A percentile compares a stretch with the other conserved stretches of the same genome.
These are phyloP conservation scores for Synaphobranchus kaupii DNA, from an alignment of 2,797 vertebrate genomes.

Conservation along the genomic window DNA sequence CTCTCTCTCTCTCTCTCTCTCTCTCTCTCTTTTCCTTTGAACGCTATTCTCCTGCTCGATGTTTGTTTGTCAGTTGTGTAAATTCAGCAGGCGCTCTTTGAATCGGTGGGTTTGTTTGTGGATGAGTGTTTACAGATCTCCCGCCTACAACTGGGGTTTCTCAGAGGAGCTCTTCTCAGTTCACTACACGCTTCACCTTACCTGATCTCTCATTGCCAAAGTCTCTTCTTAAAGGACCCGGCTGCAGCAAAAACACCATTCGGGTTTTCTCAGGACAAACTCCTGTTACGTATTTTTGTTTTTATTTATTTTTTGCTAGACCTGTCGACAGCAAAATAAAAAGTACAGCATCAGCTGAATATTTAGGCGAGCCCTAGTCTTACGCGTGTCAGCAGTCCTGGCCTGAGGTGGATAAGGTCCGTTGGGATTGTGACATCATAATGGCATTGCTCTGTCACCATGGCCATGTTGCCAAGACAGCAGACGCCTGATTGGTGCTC, in stretches of 20 bases:
- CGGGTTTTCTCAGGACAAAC: background rate
- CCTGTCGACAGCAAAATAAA: background rate
- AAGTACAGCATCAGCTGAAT: too few relatives aligned
- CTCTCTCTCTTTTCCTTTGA: background rate
- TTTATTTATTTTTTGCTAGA: background rate
- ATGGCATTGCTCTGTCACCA: background rate
- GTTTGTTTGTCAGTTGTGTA: background rate
- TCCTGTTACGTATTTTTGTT: background rate
- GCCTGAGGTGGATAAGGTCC: too few relatives aligned
- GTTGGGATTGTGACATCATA: too few relatives aligned
- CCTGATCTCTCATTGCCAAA: background rate
- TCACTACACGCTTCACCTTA: background rate
- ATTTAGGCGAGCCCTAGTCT: too few relatives aligned
- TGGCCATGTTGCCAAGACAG: background rate
- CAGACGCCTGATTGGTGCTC: background rate
- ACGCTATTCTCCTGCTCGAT: background rate
- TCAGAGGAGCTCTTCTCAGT: too few relatives aligned
- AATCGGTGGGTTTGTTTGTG: background rate
- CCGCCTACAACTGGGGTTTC: too few relatives aligned
- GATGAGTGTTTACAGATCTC: background rate
- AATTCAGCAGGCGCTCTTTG: background rate
- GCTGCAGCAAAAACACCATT: background rate
- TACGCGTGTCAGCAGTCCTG: background rate
- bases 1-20: background rate
- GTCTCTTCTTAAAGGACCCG: background rate